Base-by-base conservation (phyloP, 30 jellyfish, hydroid and myxozoan genomes). In the Hydra vulgaris region DNA sequence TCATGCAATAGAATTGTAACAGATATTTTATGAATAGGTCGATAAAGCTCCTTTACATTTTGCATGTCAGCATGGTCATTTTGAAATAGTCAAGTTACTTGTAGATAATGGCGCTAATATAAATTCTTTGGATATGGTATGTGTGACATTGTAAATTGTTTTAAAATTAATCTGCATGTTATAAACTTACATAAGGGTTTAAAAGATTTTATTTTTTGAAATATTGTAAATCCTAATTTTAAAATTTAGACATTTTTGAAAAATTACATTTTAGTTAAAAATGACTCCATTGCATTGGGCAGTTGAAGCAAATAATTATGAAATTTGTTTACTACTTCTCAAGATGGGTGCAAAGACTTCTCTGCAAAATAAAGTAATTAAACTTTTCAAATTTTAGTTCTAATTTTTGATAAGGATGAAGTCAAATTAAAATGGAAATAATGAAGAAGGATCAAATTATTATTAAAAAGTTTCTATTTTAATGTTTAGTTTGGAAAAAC, bases 241-340 rank as follows among this genome's bases (percentile, higher is more conserved):
- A n/a, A n/a, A n/a, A n/a, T n/a, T n/a, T n/a, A n/a, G n/a, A n/a
- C n/a, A n/a, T n/a, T n/a, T n/a, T n/a, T n/a, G n/a, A n/a, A n/a
- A n/a, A n/a, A n/a, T n/a, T n/a, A n/a, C n/a, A n/a, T 54, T 84
- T 70, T 74, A 89, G 97, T 52, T 89, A 40, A 89, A 76, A n/a
- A 89, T 89, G 97, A 89, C 97, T 7, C 97, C 97, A 1, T 82
- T 89, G n/a, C 97, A 89, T 73, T 89, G 97, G 97, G 97, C 97
- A 15, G 94, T 84, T 18, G 97, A 89, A 72, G 95, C 95, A 7
- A 75, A 77, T 53, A 83, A 86, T 72, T 74, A 27, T 20, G 94
- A 80, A 7, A 85, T 89, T 24, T 84, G 94, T 70, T 69, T 56
- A 54, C 68, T 89, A 21, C 82, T 89, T 66, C 84, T 89, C 77